phyloP scores from a whole-genome alignment of 2,888 invertebrate genomes.

The Metopia argyrocephala region DNA sequence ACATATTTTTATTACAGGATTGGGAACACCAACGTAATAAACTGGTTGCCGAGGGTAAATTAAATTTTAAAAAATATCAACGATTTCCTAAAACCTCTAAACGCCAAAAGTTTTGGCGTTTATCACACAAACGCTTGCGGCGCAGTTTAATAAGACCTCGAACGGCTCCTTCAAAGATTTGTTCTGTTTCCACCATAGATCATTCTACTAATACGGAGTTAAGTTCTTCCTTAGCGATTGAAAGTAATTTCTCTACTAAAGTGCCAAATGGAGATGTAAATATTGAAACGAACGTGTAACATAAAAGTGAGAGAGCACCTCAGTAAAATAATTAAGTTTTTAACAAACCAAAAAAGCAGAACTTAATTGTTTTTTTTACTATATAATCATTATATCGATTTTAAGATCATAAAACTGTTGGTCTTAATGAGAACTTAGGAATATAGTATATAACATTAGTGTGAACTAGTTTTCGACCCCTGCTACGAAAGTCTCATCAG shows the following conservation, averaged over 20 bases:
- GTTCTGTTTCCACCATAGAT: conserved; percentile 33
- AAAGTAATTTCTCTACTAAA: conserved; percentile 27
- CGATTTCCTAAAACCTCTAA: conserved; percentile 66
- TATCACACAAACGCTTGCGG: conserved; percentile 52
- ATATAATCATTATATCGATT: too few species aligned
- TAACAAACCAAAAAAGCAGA: too few species aligned
- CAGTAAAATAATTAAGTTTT: too few species aligned
- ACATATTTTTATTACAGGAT: conserved; percentile 57
- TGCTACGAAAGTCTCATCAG: too few species aligned
- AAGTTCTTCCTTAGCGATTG: background rate
- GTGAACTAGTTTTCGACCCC: too few species aligned
- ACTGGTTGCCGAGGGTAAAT: conserved; percentile 67
- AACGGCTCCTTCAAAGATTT: conserved; percentile 70
- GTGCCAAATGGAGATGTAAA: conserved; percentile 69
- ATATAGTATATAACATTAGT: too few species aligned
- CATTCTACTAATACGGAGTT: background rate
- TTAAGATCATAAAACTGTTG: too few species aligned
- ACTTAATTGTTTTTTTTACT: too few species aligned
- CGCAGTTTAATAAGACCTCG: conserved; percentile 65
- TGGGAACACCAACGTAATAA: conserved; percentile 70
- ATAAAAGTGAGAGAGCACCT: too few species aligned
- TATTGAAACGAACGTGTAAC: background rate
- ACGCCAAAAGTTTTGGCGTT: conserved; percentile 66
- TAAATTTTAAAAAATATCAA: conserved; percentile 67
- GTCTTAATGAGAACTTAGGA: too few species aligned